phyloP scores from a whole-genome alignment of 2,797 vertebrate species.

The Melanogrammus aeglefinus region DNA sequence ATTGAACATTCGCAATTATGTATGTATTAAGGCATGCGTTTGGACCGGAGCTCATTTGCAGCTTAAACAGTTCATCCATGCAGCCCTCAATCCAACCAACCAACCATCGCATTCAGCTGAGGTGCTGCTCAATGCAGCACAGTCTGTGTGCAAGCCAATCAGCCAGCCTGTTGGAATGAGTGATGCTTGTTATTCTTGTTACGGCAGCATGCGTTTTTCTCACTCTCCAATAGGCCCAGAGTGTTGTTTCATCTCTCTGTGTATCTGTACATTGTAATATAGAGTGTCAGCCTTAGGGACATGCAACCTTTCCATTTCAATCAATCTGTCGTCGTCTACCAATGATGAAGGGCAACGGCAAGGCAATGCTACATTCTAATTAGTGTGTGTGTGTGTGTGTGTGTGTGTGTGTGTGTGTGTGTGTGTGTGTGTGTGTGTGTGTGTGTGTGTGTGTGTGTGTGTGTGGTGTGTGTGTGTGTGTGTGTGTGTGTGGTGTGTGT shows the following conservation, averaged over 20 bases:
- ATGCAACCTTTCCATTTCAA: not conserved
- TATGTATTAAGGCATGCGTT: not conserved
- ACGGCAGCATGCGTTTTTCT: not conserved
- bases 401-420: not conserved
- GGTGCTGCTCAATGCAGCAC: too few species aligned
- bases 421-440: not conserved
- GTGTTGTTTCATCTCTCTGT: not conserved
- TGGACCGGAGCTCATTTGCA: not conserved
- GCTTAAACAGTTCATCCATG: not conserved
- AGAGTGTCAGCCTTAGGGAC: not conserved
- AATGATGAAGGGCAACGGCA: not conserved
- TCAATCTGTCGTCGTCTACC: not conserved
- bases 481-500: not conserved
- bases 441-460: not conserved
- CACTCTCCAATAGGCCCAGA: not conserved
- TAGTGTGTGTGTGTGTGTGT: not conserved
- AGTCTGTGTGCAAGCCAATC: not conserved
- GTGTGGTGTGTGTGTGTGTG: not conserved
- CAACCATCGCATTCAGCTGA: not conserved
- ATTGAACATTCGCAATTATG: not conserved
- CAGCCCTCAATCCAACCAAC: not conserved
- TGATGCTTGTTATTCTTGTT: not conserved
- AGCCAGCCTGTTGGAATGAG: not conserved
- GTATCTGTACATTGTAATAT: not conserved
- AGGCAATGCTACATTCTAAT: not conserved